These are phyloP conservation scores for Mesaphorura yosii DNA, from an alignment of 1,140 invertebrate species.

Conservation along the genomic window DNA sequence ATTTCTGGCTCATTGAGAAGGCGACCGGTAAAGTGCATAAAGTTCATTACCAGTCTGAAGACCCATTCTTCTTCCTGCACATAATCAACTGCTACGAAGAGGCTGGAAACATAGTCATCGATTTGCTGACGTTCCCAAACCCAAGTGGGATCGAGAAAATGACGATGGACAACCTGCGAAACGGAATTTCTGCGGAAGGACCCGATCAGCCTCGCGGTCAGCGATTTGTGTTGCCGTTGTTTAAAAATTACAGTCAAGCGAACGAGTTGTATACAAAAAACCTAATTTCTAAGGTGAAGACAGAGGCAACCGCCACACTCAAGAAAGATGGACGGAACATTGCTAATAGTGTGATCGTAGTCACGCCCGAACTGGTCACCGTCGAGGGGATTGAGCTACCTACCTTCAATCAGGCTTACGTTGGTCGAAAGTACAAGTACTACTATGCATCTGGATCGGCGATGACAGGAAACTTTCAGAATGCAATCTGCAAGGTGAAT, in stretches of 20 bases:
- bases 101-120: slow-evolving; percentile 34
- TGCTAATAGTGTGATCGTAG: too few species aligned
- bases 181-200: slow-evolving; percentile 31
- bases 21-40: slow-evolving; percentile 37
- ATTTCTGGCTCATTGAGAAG: slow-evolving; percentile 40
- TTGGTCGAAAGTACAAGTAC: slow-evolving; percentile 34
- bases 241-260: not conserved
- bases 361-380: slow-evolving; percentile 22
- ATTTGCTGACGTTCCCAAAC: slow-evolving; percentile 37
- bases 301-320: not conserved
- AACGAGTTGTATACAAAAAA: too few species aligned
- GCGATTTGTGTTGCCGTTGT: slow-evolving; percentile 33
- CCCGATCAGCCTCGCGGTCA: slow-evolving; percentile 29
- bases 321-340: not conserved
- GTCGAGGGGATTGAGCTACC: slow-evolving; percentile 34
- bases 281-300: not conserved
- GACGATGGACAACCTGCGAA: slow-evolving; percentile 34
- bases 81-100: slow-evolving; percentile 46
- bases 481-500: slow-evolving; percentile 36
- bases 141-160: slow-evolving; percentile 37
- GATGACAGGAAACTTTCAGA: slow-evolving; percentile 10
- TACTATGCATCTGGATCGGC: slow-evolving; percentile 22
- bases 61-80: slow-evolving; percentile 46
- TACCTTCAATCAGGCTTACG: slow-evolving; percentile 35
- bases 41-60: slow-evolving; percentile 36